Evolutionary conservation across 2,113 vertebrate species (phyloP), one percentile per base, ranked within the genome.

Genomic region (Scatophagus argus): DNA sequence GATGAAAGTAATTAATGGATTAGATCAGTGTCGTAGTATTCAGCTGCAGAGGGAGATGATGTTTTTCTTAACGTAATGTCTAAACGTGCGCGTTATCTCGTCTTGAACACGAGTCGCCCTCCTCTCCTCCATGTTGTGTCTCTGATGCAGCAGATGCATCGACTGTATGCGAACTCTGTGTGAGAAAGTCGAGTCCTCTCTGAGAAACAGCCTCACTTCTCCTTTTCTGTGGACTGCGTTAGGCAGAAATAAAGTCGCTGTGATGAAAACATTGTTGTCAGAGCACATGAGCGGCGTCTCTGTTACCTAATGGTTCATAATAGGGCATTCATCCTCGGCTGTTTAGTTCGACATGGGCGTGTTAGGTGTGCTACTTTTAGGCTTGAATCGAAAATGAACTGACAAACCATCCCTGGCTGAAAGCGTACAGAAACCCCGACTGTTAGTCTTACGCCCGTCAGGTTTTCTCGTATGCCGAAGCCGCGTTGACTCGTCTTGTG

Each of bases 231-330:
- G 81, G 52, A 47, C 51, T 12, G 49, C 56, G 23, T 51, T 44
- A 69, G 49, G 69, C 81, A 83, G 74, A 85, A 83, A 76, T 74
- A 71, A 71, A 81, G 75, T 81, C 36, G 4, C 41, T 49, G 82
- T 76, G 78, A 74, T 86, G 78, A 87, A 85, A 77, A 83, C 70
- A 47, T 69, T 51, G 67, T 81, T 71, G 76, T 72, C 66, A 2
- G 76, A 86, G 89, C 89, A 87, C 84, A 88, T 80, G 83, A 88
- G 86, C 68, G 12, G 55, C 6, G 41, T 74, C 68, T 70, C 44
- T 64, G 69, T 89, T 87, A 85, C 70, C 82, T 82, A 81, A 83
- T 59, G 80, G 14, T 29, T 84, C 49, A 82, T 81, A 82, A 87
- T 74, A 17, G 78, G 76, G 68, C 78, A 46, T 86, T 83, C 66